Base-by-base conservation (phyloP, 2,113 vertebrate species). In the Mesitornis unicolor region DNA sequence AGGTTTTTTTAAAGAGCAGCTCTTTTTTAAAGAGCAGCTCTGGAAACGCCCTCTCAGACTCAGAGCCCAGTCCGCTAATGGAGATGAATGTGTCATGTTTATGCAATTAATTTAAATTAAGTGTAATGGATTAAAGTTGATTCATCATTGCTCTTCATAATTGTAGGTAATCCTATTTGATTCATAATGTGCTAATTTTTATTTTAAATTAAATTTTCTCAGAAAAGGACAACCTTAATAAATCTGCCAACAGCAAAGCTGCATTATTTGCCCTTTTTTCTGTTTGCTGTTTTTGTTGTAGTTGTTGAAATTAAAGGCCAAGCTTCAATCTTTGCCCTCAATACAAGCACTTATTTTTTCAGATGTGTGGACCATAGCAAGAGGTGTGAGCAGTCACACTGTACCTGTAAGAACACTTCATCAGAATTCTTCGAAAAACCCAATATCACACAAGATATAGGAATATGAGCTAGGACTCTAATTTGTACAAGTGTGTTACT, bases 171-270 rank as follows among this genome's bases (percentile, higher is more conserved):
- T 87, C 84, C 91, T 57, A 91, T 48, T 94, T 83, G 65, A 91
- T 84, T 85, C 82, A 87, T 48, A 79, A 56, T 1, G 0, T 83
- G 85, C 57, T 85, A 43, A 53, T 90, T 91, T 73, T 86, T 77
- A 83, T 93, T 87, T 97, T 74, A 89, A 84, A 94, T 95, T 91
- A 71, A 84, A 93, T 84, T 78, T 87, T 79, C 82, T 59, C 19
- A 76, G 67, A 68, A 53, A 95, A 71, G 51, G 83, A 93, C 89
- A 88, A 92, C 86, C n/a, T 96, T 31, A 69, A 85, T 85, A 87
- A 70, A 79, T 83, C 33, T 90, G 53, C 70, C 70, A 75, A 26
- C 65, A 42, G 53, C 75, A 69, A 88, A 87, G 74, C 25, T 73
- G 48, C 35, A 68, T 85, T 60, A 85, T 88, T 85, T 80, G 53